phyloP scores from a whole-genome alignment of 2,888 invertebrate species.

The Drosophila bunnanda region DNA sequence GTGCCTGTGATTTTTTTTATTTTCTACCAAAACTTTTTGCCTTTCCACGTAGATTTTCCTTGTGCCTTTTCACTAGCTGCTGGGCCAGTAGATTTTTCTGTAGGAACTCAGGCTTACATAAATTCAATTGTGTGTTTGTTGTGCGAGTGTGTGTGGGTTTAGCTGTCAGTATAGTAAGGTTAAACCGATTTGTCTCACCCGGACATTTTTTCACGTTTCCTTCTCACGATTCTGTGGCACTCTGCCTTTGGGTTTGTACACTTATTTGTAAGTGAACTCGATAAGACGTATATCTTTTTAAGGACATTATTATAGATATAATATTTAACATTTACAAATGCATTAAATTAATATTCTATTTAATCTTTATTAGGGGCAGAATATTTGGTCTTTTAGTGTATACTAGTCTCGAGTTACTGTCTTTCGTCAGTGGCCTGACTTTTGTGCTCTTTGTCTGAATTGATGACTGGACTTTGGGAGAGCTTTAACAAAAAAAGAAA shows the following conservation, averaged over 20 bases:
- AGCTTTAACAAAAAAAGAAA: constrained; percentile 6
- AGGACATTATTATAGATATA: no score
- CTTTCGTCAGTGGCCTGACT: constrained; percentile 41
- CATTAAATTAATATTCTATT: no score
- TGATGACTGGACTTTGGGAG: constrained; percentile 30
- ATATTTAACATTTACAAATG: no score
- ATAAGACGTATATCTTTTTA: background rate
- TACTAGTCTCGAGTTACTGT: background rate
- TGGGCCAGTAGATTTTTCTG: constrained; percentile 16
- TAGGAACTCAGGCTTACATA: constrained; percentile 49
- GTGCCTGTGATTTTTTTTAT: background rate
- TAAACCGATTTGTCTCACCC: constrained; percentile 65
- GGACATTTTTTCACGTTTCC: constrained; percentile 4
- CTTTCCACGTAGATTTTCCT: constrained; percentile 11
- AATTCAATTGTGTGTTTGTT: constrained; percentile 59
- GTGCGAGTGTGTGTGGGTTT: constrained; percentile 32
- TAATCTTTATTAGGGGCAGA: background rate
- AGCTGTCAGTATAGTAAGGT: constrained; percentile 63
- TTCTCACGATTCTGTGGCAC: background rate
- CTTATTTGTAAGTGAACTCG: background rate
- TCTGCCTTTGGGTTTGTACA: background rate
- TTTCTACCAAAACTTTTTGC: constrained; percentile 2
- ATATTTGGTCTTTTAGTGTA: background rate
- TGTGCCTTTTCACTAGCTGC: background rate
- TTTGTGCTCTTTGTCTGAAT: constrained; percentile 38